These are phyloP conservation scores for Pandemis cinnamomeana DNA, from an alignment of 2,888 invertebrate genomes.

Conservation along the genomic window DNA sequence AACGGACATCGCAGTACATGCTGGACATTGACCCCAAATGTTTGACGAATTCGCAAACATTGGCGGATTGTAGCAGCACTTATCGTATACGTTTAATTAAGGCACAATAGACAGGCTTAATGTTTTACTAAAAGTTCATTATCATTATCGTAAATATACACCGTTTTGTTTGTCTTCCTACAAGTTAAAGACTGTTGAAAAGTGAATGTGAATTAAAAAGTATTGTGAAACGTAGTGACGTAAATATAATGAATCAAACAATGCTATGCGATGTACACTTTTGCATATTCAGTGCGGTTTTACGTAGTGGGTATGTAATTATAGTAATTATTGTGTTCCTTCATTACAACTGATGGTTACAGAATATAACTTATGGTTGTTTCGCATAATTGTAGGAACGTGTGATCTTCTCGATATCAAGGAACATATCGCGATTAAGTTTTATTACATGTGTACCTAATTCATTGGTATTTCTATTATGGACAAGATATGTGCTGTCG, in stretches of 20 bases:
- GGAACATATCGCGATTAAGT: neutral
- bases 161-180: neutral
- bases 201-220: neutral
- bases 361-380: conserved; percentile 13
- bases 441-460: neutral
- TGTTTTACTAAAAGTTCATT: neutral
- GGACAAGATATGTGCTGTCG: too few relatives aligned
- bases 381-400: conserved; percentile 7
- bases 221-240: neutral
- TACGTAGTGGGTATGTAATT: conserved; percentile 17
- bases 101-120: neutral
- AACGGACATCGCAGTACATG: conserved; percentile 15
- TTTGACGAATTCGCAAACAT: conserved; percentile 20
- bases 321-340: conserved; percentile 21
- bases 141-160: neutral
- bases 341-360: conserved; percentile 4
- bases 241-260: neutral
- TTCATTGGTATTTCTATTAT: neutral
- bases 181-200: neutral
- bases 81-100: neutral
- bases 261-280: neutral
- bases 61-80: neutral
- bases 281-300: conserved; percentile 17
- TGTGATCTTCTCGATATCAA: conserved; percentile 5
- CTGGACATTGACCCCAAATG: conserved; percentile 31